Evolutionary conservation across 2,888 invertebrate species (phyloP), one percentile per base, ranked within the genome.

Genomic region (Serrognathus titanus): DNA sequence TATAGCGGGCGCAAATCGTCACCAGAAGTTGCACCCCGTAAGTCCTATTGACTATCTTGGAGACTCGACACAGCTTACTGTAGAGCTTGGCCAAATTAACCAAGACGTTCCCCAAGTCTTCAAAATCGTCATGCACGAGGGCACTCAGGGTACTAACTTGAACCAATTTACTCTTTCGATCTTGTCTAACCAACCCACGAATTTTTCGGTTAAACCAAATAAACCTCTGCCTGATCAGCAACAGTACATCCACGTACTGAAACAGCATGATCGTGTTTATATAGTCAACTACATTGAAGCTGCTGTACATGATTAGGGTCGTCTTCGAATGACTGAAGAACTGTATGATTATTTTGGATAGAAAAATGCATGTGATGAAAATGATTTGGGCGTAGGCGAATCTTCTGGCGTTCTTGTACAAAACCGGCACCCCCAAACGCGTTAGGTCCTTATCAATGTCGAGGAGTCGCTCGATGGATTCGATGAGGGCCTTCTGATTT

Each of bases 231-330:
- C 64, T 51, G 11, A 66, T 41, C 31, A 67, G 47, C 12, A 67
- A 45, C 37, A 66, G 50, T 5, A 63, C 31, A 52, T 66, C 62
- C 8, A 63, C 57, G 41, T 66, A 67, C 40, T 67, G 66, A 51
- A 64, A 64, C 41, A 67, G 53, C 60, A 65, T 65, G 10, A 64
- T 63, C 2, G 66, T 63, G 48, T 68, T 66, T 7, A 68, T 55
- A 39, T 62, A 65, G 48, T 68, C 66, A 8, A 66, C 60, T 16
- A 65, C 31, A 40, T 64, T 63, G 16, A 68, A 63, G n/a, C 58
- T 57, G 43, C 63, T 63, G 51, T 66, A 65, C 4, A 63, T 55
- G 12, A 63, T 57, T 9, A 64, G 48, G 11, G 57, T 59, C 24
- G 41, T 35, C 31, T n/a, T 11, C 20, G 55, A 50, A 5, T 53